These are phyloP conservation scores for Pachydiplax longipennis DNA, from an alignment of 2,888 invertebrate species.

Conservation along the genomic window DNA sequence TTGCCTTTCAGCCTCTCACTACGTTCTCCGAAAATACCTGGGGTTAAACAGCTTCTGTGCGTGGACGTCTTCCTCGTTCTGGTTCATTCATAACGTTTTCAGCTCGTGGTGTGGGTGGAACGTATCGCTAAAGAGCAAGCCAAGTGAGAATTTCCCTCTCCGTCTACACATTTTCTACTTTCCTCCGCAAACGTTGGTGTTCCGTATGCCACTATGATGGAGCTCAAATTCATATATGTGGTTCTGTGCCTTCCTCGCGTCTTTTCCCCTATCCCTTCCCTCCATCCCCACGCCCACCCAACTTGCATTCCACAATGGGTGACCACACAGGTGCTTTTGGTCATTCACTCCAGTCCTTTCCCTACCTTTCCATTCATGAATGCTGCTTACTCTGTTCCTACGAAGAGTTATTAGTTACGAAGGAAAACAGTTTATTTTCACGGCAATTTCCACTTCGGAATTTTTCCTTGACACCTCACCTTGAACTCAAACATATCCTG, in stretches of 20 bases:
- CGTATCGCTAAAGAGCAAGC: not conserved
- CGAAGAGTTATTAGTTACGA: not conserved
- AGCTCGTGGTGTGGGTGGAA: not conserved
- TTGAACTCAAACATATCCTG: no score
- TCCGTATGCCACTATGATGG: not conserved
- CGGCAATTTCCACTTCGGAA: not conserved
- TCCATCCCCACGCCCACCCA: slow-evolving; percentile 6
- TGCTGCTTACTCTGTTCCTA: not conserved
- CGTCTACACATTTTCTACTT: not conserved
- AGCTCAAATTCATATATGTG: not conserved
- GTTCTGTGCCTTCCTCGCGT: not conserved
- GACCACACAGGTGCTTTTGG: slow-evolving; percentile 37
- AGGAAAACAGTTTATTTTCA: not conserved
- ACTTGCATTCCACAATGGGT: not conserved
- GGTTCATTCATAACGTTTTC: not conserved
- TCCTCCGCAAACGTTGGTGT: not conserved
- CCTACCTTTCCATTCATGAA: slow-evolving; percentile 9
- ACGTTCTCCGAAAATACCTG: not conserved
- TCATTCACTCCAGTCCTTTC: not conserved
- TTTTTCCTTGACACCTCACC: not conserved
- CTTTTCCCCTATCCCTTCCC: not conserved
- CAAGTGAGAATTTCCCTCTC: not conserved
- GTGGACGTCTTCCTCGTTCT: not conserved
- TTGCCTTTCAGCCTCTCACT: not conserved
- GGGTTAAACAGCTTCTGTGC: not conserved